phyloP scores from a whole-genome alignment of 2,797 vertebrate species.

The Thalassophryne amazonica region DNA sequence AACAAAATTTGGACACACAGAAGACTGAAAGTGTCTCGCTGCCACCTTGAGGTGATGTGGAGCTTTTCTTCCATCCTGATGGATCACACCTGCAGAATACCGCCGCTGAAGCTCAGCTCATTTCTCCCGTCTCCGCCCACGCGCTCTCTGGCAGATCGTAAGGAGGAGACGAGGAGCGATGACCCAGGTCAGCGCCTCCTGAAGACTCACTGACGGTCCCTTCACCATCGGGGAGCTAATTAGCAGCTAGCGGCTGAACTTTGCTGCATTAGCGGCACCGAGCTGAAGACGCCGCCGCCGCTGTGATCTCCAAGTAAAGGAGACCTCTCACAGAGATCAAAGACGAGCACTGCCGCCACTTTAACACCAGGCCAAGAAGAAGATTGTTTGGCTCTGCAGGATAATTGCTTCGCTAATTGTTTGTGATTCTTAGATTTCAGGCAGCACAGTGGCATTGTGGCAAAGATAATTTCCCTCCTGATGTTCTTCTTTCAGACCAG shows the following conservation, averaged over 20 bases:
- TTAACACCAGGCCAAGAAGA: slow-evolving; percentile 15
- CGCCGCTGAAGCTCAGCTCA: not conserved
- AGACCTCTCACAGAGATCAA: slow-evolving; percentile 32
- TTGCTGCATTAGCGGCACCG: slow-evolving; percentile 8
- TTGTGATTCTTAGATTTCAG: slow-evolving; percentile 16
- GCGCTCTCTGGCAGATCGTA: not conserved
- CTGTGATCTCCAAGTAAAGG: slow-evolving; percentile 49
- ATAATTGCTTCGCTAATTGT: slow-evolving; percentile 66
- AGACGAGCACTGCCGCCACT: slow-evolving; percentile 3
- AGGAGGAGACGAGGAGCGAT: not conserved
- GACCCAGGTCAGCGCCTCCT: slow-evolving; percentile 39
- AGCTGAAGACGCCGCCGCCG: slow-evolving; percentile 18
- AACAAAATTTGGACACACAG: no score
- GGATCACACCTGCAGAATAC: slow-evolving; percentile 11
- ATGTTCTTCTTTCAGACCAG: slow-evolving; percentile 2
- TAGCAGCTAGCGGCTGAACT: slow-evolving; percentile 52
- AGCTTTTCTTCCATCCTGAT: no score
- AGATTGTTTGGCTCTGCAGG: slow-evolving; percentile 28
- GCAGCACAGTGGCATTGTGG: not conserved
- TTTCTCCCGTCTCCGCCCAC: not conserved
- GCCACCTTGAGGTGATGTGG: no score
- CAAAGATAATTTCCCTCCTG: not conserved
- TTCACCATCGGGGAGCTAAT: slow-evolving; percentile 61
- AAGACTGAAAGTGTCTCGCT: no score
- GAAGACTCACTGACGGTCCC: slow-evolving; percentile 32